Base-by-base conservation (phyloP, 1,140 invertebrate genomes). In the Macrobrachium nipponense region DNA sequence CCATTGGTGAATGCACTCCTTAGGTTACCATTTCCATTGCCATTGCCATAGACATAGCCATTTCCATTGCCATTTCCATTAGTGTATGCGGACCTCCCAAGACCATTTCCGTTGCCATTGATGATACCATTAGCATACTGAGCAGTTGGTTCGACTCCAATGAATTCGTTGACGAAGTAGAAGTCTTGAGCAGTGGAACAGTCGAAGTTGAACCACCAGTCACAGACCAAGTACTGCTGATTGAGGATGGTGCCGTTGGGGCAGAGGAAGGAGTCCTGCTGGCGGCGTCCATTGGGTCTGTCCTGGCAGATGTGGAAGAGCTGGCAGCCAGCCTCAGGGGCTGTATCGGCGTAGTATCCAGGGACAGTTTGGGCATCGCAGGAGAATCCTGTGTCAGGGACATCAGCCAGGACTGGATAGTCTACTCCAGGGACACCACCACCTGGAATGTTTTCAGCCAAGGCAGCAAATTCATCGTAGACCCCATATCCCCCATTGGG, bases 171-270 rank as follows among this genome's bases (percentile, higher is more conserved):
- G 68, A 70, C 68, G 20, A 43, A 70, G n/a, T 70, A 70, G 68
- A 70, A 70, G 20, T 43, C 36, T 43, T 27, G 23, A 27, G 68
- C 68, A 15, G 18, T 14, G 20, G 68, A 70, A 23, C 68, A 70
- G 68, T 70, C 68, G 23, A 70, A 23, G 68, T 70, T 70, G 68
- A 70, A 70, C 68, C 68, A 70, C 68, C 68, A 70, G 68, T 70
- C 68, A 70, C 68, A 70, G 23, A 70, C 68, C 68, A 70, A 43
- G 68, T 70, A 70, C 68, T 70, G 68, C 68, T 70, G 68, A 43
- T 70, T 70, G 68, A 70, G 36, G 68, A 70, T 70, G 68, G 68
- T 70, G 15, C 68, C 68, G 68, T 70, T 70, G 68, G 68, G 68
- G 68, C 68, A 70, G 23, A 70, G 68, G 68, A 70, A 70, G 20